A percentile compares a stretch with the other conserved stretches of the same genome.
Evolutionary conservation across 2,797 vertebrate genomes (phyloP).

Genomic region (Selene dorsalis): DNA sequence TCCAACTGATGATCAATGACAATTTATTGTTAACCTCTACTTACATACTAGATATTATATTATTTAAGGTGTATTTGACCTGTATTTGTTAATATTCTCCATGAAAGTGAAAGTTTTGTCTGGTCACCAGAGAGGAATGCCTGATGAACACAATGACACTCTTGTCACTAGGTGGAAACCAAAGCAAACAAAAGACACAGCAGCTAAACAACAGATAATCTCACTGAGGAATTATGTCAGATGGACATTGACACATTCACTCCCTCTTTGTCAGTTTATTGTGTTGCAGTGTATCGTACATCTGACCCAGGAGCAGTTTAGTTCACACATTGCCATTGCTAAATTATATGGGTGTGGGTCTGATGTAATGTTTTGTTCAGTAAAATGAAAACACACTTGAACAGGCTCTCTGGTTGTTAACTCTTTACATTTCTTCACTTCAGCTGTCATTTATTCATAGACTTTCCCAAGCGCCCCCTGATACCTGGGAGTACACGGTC

Average conservation of each 20-base stretch:
- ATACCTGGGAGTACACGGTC: slow-evolving; percentile 18
- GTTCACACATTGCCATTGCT: slow-evolving; percentile 29
- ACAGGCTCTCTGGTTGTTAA: slow-evolving; percentile 32
- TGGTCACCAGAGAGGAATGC: slow-evolving; percentile 21
- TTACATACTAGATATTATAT: background rate
- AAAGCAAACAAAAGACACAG: slow-evolving; percentile 68
- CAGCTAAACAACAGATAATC: slow-evolving; percentile 41
- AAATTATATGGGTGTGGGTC: slow-evolving; percentile 63
- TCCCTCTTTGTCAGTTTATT: slow-evolving; percentile 55
- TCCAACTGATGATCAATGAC: background rate
- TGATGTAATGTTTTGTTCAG: slow-evolving; percentile 62
- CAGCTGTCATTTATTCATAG: background rate
- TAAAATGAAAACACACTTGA: slow-evolving; percentile 44
- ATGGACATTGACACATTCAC: slow-evolving; percentile 37
- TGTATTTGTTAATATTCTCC: slow-evolving; percentile 14
- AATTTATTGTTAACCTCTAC: background rate
- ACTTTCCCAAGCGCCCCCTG: background rate
- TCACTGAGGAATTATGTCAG: slow-evolving; percentile 58
- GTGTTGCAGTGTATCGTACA: slow-evolving; percentile 51
- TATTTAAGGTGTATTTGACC: slow-evolving; percentile 19
- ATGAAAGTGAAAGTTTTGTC: slow-evolving; percentile 28
- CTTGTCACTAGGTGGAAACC: slow-evolving; percentile 69
- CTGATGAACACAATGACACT: slow-evolving; percentile 24
- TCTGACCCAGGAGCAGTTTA: slow-evolving; percentile 41
- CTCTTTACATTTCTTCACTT: slow-evolving; percentile 15